A percentile compares a stretch with the other conserved stretches of the same genome.
These are phyloP conservation scores for Cydia fagiglandana DNA, from an alignment of 1,140 invertebrate species.

Conservation along the genomic window DNA sequence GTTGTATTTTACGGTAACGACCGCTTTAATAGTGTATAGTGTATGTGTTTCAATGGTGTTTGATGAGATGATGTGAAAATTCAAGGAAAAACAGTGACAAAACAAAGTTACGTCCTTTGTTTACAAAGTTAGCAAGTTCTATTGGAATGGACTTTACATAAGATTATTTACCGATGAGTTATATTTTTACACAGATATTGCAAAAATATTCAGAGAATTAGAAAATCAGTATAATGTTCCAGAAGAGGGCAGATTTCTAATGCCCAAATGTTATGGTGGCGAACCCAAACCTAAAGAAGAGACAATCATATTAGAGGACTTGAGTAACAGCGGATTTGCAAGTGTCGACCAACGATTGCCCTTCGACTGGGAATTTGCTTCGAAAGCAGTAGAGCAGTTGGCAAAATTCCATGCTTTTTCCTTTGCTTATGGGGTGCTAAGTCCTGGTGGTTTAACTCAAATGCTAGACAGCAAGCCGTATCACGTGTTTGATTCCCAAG, in stretches of 20 bases:
- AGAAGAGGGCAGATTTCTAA: slow-evolving; percentile 35
- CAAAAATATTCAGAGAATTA: slow-evolving; percentile 36
- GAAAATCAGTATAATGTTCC: slow-evolving; percentile 41
- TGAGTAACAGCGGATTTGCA: slow-evolving; percentile 39
- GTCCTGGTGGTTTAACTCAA: slow-evolving; percentile 33
- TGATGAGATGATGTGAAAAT: too few relatives aligned
- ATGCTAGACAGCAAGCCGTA: slow-evolving; percentile 25
- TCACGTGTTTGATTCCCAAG: background rate
- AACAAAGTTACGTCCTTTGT: too few relatives aligned
- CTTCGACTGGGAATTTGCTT: slow-evolving; percentile 43
- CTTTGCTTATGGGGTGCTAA: slow-evolving; percentile 36
- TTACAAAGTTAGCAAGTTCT: too few relatives aligned
- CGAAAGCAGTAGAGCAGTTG: slow-evolving; percentile 36
- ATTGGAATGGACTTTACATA: too few relatives aligned
- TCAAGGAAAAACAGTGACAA: too few relatives aligned
- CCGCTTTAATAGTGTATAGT: too few relatives aligned
- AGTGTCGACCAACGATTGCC: slow-evolving; percentile 41
- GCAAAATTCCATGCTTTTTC: slow-evolving; percentile 50
- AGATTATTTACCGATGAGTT: slow-evolving; percentile 39
- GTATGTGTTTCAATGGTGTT: too few relatives aligned
- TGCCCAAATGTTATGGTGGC: slow-evolving; percentile 43
- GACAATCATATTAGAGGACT: slow-evolving; percentile 45
- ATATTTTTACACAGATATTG: slow-evolving; percentile 39
- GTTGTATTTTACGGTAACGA: too few relatives aligned
- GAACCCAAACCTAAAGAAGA: slow-evolving; percentile 34